Percentiles rank a stretch among this genome's conserved stretches.
Conservation (phyloP, 2,888 invertebrate species). For the Heliconius ethilla region DNA sequence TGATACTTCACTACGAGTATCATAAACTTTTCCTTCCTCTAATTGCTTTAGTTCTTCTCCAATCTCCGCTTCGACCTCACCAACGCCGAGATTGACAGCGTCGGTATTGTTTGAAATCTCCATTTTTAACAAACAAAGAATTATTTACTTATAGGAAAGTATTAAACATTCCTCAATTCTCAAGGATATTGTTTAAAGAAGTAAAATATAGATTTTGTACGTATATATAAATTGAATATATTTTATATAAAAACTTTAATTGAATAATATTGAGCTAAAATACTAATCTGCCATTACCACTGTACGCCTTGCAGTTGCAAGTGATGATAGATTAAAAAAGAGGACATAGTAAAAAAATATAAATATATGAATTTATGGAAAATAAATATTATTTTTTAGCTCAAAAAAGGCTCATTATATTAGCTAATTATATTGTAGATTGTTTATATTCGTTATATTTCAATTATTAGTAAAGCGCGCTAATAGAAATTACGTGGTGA, state of each 20-base stretch:
- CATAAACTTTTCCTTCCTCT: constrained; percentile 88
- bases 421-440: too few species aligned
- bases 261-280: neutral
- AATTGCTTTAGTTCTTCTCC: constrained; percentile 90
- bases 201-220: neutral
- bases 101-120: constrained; percentile 81
- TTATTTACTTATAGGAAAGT: neutral
- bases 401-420: too few species aligned
- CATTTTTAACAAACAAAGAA: constrained; percentile 59
- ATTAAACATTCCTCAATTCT: constrained; percentile 1
- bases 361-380: neutral
- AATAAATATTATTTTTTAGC: too few species aligned
- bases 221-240: neutral
- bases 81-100: constrained; percentile 85
- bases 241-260: constrained; percentile 6
- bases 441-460: too few species aligned
- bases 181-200: neutral
- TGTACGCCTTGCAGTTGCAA: neutral
- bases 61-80: constrained; percentile 87
- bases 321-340: constrained; percentile 2
- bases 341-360: neutral
- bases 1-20: constrained; percentile 94
- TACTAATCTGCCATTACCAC: neutral
- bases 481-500: too few species aligned
- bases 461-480: too few species aligned